A percentile compares a stretch with the other conserved stretches of the same genome.
phyloP scores from a whole-genome alignment of 2,113 vertebrate genomes.

The Collichthys lucidus region DNA sequence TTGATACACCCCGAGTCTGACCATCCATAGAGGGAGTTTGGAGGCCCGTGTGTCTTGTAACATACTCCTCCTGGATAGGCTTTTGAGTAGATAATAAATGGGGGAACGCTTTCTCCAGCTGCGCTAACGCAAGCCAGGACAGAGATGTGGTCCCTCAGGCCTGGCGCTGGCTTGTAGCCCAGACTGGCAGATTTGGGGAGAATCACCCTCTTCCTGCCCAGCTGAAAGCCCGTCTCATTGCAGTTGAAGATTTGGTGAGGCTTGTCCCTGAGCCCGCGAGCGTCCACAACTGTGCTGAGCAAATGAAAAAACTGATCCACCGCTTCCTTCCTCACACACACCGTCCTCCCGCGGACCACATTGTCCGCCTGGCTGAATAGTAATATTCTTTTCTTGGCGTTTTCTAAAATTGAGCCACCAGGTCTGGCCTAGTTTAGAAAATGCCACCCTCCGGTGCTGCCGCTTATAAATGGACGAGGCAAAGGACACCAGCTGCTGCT shows the following conservation, averaged over 20 bases:
- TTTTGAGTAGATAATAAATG: slow-evolving; percentile 78
- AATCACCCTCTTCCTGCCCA: slow-evolving; percentile 68
- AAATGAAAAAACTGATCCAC: slow-evolving; percentile 76
- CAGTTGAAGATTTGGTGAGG: slow-evolving; percentile 76
- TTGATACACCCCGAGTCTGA: slow-evolving; percentile 71
- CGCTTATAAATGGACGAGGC: slow-evolving; percentile 79
- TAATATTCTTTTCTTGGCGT: slow-evolving; percentile 78
- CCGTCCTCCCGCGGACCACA: slow-evolving; percentile 66
- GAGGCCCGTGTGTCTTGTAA: slow-evolving; percentile 78
- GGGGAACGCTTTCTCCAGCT: slow-evolving; percentile 70
- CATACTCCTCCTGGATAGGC: slow-evolving; percentile 76
- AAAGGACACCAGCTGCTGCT: slow-evolving; percentile 79
- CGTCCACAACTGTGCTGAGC: slow-evolving; percentile 59
- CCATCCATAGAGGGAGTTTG: slow-evolving; percentile 73
- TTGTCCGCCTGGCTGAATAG: slow-evolving; percentile 74
- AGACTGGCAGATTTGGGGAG: slow-evolving; percentile 66
- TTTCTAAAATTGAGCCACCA: slow-evolving; percentile 82
- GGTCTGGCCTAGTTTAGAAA: slow-evolving; percentile 79
- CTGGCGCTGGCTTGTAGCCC: slow-evolving; percentile 62
- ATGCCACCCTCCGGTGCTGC: slow-evolving; percentile 76
- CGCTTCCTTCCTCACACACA: slow-evolving; percentile 73
- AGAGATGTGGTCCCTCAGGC: slow-evolving; percentile 72
- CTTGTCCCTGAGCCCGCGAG: slow-evolving; percentile 64
- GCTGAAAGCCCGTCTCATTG: slow-evolving; percentile 72
- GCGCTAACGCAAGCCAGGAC: slow-evolving; percentile 75